Evolutionary conservation across 2,888 invertebrate genomes (phyloP), one percentile per base, ranked within the genome.

Genomic region (Aphodius granarius): DNA sequence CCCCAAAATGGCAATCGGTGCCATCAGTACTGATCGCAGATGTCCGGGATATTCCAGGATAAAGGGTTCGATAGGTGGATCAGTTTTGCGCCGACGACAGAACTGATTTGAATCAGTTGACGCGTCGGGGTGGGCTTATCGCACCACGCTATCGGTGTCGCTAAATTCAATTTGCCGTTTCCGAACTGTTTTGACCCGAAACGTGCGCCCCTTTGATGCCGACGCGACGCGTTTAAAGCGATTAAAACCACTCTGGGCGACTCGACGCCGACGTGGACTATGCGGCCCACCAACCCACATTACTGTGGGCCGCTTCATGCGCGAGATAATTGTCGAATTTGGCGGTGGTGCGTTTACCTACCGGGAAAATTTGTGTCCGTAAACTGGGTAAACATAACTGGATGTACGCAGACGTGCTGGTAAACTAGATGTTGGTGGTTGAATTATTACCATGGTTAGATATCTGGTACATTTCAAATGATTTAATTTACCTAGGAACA

Each of bases 111-210:
- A 68, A 68, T 68, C 21, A 22, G 68, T 21, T 20, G 68, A 68
- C 68, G 68, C 20, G 22, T 20, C 68, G 22, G 21, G 68, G 22
- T 22, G 68, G n/a, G 68, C n/a, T 68, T 68, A 68, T 68, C 68
- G 68, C 15, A 20, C 68, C 9, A 21, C 68, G 68, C 68, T 68
- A 68, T 68, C 68, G 68, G 20, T 68, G 68, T 68, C 68, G 68
- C 68, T 22, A 68, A 68, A 68, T 68, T 68, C 68, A 68, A 68
- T 68, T 68, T 68, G 21, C 20, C 68, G n/a, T 68, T 20, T 43
- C 43, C 43, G 43, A 43, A 43, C 43, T 43, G 43, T 43, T 43
- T 43, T 43, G 43, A 43, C 43, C 43, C 43, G 43, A 43, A 43
- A 43, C 43, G 43, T n/a, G n/a, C 43, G 43, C 13, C 43, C 43